Evolutionary conservation across 2,113 vertebrate species (phyloP).

Genomic region (Tyto alba): DNA sequence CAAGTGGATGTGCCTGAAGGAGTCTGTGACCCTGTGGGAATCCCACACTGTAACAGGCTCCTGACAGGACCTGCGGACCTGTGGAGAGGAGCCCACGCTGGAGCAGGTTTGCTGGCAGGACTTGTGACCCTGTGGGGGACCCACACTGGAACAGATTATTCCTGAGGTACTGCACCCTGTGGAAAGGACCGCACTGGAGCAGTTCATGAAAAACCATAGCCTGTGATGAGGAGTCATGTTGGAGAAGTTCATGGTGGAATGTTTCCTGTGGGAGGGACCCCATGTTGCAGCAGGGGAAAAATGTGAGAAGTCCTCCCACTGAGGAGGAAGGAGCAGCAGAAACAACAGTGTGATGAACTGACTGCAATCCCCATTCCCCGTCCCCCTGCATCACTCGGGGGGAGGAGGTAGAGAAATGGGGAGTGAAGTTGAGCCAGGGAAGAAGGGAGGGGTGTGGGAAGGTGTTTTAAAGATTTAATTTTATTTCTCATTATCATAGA

Average conservation of each 20-base stretch:
- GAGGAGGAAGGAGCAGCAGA: neutral
- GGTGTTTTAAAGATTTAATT: neutral
- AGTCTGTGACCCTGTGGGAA: too few relatives aligned
- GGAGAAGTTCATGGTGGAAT: neutral
- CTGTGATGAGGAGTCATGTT: rapidly evolving
- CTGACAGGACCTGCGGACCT: too few relatives aligned
- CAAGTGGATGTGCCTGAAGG: too few relatives aligned
- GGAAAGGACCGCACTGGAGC: neutral
- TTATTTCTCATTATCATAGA: too few relatives aligned
- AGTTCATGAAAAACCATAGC: neutral
- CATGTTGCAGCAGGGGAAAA: neutral
- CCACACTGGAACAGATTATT: neutral
- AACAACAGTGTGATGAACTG: neutral
- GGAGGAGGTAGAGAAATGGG: neutral
- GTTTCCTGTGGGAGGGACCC: neutral
- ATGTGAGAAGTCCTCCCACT: neutral
- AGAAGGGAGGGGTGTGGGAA: neutral
- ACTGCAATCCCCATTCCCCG: neutral
- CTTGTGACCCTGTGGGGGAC: neutral
- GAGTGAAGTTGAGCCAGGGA: neutral
- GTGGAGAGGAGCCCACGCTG: neutral
- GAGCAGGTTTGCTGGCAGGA: neutral
- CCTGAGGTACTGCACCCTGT: too few relatives aligned
- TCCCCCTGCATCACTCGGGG: too few relatives aligned
- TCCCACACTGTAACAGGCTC: too few relatives aligned